Base-by-base conservation (phyloP, 2,797 vertebrate genomes). In the Heliangelus exortis region DNA sequence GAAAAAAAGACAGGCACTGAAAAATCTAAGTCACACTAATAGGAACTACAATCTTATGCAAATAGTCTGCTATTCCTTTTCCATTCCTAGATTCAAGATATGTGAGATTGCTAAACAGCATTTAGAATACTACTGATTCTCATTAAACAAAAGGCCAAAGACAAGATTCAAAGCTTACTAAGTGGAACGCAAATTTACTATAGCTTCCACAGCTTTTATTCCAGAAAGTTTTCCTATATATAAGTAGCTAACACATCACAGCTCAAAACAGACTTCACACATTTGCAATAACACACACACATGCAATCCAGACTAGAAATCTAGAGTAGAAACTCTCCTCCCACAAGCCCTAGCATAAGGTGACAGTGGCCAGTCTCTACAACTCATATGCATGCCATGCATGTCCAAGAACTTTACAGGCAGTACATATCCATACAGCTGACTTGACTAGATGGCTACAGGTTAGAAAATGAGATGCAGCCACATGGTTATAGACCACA, bases 361-460 rank as follows among this genome's bases (percentile, higher is more conserved):
- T 22, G n/a, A 48, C 33, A 16, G 8, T 34, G 51, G 62, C 31
- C 51, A 45, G 10, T 2, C 21, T 39, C 41, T 36, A 34, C n/a
- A 6, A 9, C 34, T 39, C 39, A 5, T 15, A 7, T 0, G 4
- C 7, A 26, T 2, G 26, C 66, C 29, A 23, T 10, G 15, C 16
- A 47, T 11, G 7, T 29, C 28, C n/a, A 51, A 2, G 6, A 36
- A 25, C 21, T 41, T 2, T n/a, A 33, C 39, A 33, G 12, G 33
- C 57, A 13, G 21, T 12, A 33, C 15, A 29, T 12, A 26, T 3
- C 5, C 45, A 23, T 17, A 22, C 9, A 33, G 61, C 23, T 14
- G 10, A 34, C 4, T 1, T 22, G 47, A 43, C 51, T 23, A 34
- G 22, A 33, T 21, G 19, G 61, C 53, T 73, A 20, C 23, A 39